Conservation (phyloP, 2,888 invertebrate genomes). For the Ochlodes sylvanus region DNA sequence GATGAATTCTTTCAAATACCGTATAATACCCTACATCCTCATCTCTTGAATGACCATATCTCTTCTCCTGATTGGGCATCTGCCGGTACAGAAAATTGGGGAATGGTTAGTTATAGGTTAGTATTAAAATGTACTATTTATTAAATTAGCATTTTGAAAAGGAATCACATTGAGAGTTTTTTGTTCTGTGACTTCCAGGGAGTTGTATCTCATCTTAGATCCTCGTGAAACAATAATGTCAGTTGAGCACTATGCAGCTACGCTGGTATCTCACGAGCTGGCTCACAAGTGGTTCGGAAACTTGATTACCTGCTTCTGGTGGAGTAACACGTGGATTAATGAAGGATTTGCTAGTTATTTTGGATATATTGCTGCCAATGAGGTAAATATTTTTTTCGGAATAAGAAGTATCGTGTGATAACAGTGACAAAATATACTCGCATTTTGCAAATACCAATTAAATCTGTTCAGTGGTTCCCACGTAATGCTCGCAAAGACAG, state of each 20-base stretch:
- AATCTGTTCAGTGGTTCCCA: too few relatives aligned
- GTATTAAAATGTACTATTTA: slow-evolving; percentile 12
- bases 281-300: slow-evolving; percentile 94
- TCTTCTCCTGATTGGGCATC: slow-evolving; percentile 81
- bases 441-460: too few relatives aligned
- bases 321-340: slow-evolving; percentile 90
- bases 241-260: slow-evolving; percentile 77
- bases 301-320: slow-evolving; percentile 89
- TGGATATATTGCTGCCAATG: slow-evolving; percentile 84
- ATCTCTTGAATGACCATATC: slow-evolving; percentile 72
- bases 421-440: too few relatives aligned
- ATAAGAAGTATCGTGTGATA: too few relatives aligned
- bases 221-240: slow-evolving; percentile 70
- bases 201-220: slow-evolving; percentile 68
- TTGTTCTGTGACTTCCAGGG: slow-evolving; percentile 55
- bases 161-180: neutral
- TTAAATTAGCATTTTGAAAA: neutral
- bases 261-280: slow-evolving; percentile 84
- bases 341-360: slow-evolving; percentile 90
- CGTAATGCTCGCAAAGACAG: too few relatives aligned
- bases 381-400: slow-evolving; percentile 50
- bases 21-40: slow-evolving; percentile 62
- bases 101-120: slow-evolving; percentile 80
- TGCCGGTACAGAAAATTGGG: slow-evolving; percentile 80
- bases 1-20: slow-evolving; percentile 71